These are phyloP conservation scores for Lasioglossum villosulum DNA, from an alignment of 2,888 invertebrate genomes.

Conservation along the genomic window DNA sequence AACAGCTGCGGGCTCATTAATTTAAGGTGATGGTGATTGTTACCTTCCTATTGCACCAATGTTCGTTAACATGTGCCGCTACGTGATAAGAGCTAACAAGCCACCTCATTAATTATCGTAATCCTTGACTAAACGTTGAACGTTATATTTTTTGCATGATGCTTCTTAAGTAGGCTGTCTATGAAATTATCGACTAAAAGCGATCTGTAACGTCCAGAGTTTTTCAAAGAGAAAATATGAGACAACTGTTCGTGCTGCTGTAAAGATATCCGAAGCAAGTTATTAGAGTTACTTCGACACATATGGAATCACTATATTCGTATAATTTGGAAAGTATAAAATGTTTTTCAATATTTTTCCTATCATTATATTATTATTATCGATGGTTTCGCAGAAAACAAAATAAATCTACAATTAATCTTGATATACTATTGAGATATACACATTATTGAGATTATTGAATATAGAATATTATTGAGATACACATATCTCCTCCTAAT, in stretches of 20 bases:
- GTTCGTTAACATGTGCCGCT: constrained; percentile 63
- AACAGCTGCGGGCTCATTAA: constrained; percentile 63
- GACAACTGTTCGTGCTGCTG: background rate
- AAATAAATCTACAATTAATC: too few species aligned
- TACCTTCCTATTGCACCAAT: constrained; percentile 46
- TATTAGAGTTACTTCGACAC: background rate
- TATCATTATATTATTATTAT: background rate
- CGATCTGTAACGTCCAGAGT: background rate
- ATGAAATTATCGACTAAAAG: constrained; percentile 20
- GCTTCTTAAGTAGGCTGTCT: background rate
- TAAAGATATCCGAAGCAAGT: background rate
- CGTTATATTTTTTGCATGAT: constrained; percentile 29
- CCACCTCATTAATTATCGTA: constrained; percentile 41
- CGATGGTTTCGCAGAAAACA: background rate
- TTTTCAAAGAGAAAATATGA: constrained; percentile 5
- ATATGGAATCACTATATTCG: background rate
- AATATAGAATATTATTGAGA: too few species aligned
- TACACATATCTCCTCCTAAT: background rate
- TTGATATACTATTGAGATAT: too few species aligned
- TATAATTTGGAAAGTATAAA: background rate
- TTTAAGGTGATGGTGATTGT: constrained; percentile 34
- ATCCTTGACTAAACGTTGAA: constrained; percentile 40
- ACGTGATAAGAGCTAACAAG: constrained; percentile 67
- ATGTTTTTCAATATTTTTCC: background rate
- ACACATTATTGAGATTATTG: too few species aligned